Conservation (phyloP, 2,797 vertebrate species). For the Melanotaenia boesemani region DNA sequence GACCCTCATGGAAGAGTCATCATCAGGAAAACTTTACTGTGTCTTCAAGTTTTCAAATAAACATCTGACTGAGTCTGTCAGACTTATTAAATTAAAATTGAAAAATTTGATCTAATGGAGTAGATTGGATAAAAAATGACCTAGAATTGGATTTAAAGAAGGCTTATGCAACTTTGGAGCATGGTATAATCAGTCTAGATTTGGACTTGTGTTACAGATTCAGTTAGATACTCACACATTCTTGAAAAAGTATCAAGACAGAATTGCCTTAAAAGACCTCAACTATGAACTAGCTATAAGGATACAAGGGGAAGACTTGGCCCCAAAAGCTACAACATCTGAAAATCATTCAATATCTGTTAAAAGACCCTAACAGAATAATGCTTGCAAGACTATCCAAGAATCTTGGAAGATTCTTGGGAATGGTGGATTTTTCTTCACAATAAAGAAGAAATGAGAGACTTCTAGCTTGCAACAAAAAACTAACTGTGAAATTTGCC, state of each 20-base stretch:
- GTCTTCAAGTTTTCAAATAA: not conserved
- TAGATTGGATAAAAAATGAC: not conserved
- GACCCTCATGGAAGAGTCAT: constrained; percentile 6
- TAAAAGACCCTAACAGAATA: not conserved
- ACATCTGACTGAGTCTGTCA: not conserved
- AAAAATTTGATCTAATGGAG: not conserved
- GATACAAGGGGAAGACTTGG: not conserved
- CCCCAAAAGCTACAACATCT: not conserved
- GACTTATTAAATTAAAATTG: not conserved
- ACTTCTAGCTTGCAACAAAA: not conserved
- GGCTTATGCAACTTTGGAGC: not conserved
- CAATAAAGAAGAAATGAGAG: not conserved
- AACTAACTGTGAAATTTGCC: not conserved
- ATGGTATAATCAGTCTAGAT: not conserved
- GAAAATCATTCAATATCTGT: not conserved
- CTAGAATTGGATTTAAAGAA: not conserved
- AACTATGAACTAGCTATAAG: not conserved
- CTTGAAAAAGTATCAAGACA: not conserved
- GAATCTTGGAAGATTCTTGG: not conserved
- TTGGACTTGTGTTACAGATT: not conserved
- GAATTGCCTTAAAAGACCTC: not conserved
- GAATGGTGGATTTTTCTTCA: no score
- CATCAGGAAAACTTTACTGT: not conserved
- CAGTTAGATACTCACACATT: not conserved
- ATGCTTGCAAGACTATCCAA: not conserved